Evolutionary conservation across 1,140 invertebrate species (phyloP), one percentile per base, ranked within the genome.

Genomic region (Prorops nasuta): DNA sequence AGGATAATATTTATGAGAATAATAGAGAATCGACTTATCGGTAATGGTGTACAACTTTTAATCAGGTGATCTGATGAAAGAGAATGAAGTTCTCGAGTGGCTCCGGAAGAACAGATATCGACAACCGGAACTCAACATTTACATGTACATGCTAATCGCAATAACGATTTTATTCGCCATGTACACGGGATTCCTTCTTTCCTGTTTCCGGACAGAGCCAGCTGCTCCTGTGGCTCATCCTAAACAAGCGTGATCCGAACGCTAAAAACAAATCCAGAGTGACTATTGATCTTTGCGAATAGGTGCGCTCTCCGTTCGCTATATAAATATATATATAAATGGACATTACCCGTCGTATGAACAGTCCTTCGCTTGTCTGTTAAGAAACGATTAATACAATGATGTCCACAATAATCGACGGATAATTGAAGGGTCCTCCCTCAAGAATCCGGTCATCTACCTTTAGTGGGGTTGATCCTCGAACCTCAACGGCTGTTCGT

Each of bases 61-160:
- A 6, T 10, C 24, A 92, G 90, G 92, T 55, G 88, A 94, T 60
- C 67, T 94, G 36, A 83, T 87, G 65, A 86, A 84, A 14, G 92
- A 94, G 78, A 81, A 86, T 4, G 90, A 93, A 66, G 92, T 96
- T n/a, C 74, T 96, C 36, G 92, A 95, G 60, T 96, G 93, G 93
- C 74, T 96, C 35, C 84, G 91, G 53, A 95, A 95, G 74, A 96
- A 96, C 73, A 83, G 94, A 48, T 96, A 94, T 78, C 82, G 92
- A 20, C 91, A 94, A 64, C 92, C 93, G 0, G 94, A 97, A 73
- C 74, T 97, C 14, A 96, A 94, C 65, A 84, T 96, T 49, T 96
- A 96, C 69, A 95, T 96, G 92, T 96, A 95, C 69, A 91, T 89
- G 42, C 79, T 96, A 57, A 86, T 92, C 60, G 91, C 90, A 1